phyloP scores from a whole-genome alignment of 2,888 invertebrate species.

The Bursaphelenchus okinawaensis region DNA sequence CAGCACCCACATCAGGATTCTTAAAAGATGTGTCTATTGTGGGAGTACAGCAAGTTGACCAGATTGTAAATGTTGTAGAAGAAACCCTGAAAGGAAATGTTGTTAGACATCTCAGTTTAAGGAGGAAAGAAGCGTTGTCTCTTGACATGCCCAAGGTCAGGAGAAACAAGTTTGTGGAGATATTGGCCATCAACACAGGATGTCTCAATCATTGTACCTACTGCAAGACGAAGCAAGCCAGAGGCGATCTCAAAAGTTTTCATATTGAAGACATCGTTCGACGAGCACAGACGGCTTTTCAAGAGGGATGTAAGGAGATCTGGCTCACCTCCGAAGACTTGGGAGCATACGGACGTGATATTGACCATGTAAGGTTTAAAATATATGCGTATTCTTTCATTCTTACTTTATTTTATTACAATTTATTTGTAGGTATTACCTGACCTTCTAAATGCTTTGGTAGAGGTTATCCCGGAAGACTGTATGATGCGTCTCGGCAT shows the following conservation, averaged over 20 bases:
- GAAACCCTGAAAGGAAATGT: constrained; percentile 74
- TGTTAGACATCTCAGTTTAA: constrained; percentile 74
- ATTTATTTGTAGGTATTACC: constrained; percentile 65
- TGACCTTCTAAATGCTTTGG: constrained; percentile 76
- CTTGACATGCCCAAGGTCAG: constrained; percentile 85
- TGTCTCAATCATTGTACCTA: constrained; percentile 97
- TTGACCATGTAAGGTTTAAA: constrained; percentile 64
- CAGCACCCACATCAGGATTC: constrained; percentile 62
- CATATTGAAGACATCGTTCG: constrained; percentile 71
- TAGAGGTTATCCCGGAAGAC: constrained; percentile 66
- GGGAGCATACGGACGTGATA: constrained; percentile 92
- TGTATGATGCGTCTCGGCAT: constrained; percentile 78
- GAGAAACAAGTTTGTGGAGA: constrained; percentile 90
- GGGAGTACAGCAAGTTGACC: constrained; percentile 96
- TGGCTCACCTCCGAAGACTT: constrained; percentile 98
- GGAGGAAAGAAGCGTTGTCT: constrained; percentile 71
- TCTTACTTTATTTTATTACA: neutral
- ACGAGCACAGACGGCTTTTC: constrained; percentile 40
- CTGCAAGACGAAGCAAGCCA: constrained; percentile 90
- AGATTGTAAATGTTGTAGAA: constrained; percentile 93
- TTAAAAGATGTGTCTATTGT: constrained; percentile 76
- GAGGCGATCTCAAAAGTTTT: constrained; percentile 84
- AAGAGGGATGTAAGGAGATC: constrained; percentile 86
- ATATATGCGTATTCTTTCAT: too few relatives aligned
- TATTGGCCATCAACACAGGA: constrained; percentile 61